Evolutionary conservation across 2,113 vertebrate species (phyloP).

Genomic region (Nicator chloris): DNA sequence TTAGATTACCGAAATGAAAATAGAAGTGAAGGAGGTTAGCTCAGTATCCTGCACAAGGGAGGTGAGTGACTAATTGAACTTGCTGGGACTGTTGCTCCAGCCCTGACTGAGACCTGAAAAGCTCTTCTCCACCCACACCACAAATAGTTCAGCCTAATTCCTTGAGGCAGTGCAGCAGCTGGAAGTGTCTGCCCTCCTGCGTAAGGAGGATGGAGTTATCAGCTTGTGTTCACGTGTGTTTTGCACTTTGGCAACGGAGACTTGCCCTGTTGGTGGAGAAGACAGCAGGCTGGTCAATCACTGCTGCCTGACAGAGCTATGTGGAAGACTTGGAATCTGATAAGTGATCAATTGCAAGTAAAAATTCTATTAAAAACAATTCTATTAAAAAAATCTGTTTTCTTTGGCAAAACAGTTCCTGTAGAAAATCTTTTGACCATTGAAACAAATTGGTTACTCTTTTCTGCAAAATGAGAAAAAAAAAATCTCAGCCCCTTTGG

Average conservation of each 20-base stretch:
- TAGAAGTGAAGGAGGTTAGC: neutral
- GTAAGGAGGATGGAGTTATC: neutral
- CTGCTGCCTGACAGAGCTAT: neutral
- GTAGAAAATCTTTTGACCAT: neutral
- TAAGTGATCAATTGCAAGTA: neutral
- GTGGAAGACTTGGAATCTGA: neutral
- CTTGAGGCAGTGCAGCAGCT: neutral
- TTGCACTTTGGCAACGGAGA: neutral
- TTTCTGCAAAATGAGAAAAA: neutral
- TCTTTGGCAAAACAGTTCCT: neutral
- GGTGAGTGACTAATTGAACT: constrained; percentile 1
- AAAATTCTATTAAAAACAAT: neutral
- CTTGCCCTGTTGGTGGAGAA: neutral
- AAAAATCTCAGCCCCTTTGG: neutral
- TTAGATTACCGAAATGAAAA: neutral
- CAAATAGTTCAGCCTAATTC: neutral
- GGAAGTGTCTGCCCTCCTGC: neutral
- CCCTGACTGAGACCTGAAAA: neutral
- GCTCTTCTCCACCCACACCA: neutral
- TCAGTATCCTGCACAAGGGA: neutral
- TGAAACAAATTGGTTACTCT: neutral
- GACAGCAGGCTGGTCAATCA: neutral
- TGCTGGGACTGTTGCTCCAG: constrained; percentile 30
- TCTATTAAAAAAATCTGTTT: neutral
- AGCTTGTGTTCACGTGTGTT: neutral